Conservation (phyloP, 1,140 invertebrate species). For the Brachionus koreanus region DNA sequence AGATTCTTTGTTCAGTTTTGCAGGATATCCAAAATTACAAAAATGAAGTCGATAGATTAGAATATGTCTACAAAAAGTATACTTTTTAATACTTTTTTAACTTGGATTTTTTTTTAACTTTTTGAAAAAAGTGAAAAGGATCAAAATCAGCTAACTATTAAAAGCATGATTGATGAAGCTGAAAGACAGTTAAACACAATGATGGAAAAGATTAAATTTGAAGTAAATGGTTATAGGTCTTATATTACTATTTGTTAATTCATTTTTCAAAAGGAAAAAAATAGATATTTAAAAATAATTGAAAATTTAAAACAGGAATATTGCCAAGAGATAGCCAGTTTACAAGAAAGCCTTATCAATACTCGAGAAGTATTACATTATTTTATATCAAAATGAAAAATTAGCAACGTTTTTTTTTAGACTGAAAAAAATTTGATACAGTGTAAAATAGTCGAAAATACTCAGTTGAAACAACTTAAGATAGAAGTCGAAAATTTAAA, state of each 20-base stretch:
- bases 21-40: slow-evolving; percentile 24
- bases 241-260: background rate
- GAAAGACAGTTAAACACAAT: background rate
- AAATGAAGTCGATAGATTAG: background rate
- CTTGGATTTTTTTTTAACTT: background rate
- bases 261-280: slow-evolving; percentile 1
- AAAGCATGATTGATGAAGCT: slow-evolving; percentile 41
- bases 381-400: no score
- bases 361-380: background rate
- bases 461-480: background rate
- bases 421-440: background rate
- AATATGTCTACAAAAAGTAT: slow-evolving; percentile 25
- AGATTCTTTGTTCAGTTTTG: background rate
- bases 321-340: background rate
- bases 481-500: slow-evolving; percentile 14
- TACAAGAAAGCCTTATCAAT: background rate
- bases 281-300: background rate
- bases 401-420: no score
- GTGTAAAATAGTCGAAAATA: background rate
- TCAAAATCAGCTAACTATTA: background rate
- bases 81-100: background rate
- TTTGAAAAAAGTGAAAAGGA: slow-evolving; percentile 21
- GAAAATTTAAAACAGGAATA: slow-evolving; percentile 1
- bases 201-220: background rate
- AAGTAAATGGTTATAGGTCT: background rate